phyloP scores from a whole-genome alignment of 1,140 invertebrate species.

The Eciton burchellii region DNA sequence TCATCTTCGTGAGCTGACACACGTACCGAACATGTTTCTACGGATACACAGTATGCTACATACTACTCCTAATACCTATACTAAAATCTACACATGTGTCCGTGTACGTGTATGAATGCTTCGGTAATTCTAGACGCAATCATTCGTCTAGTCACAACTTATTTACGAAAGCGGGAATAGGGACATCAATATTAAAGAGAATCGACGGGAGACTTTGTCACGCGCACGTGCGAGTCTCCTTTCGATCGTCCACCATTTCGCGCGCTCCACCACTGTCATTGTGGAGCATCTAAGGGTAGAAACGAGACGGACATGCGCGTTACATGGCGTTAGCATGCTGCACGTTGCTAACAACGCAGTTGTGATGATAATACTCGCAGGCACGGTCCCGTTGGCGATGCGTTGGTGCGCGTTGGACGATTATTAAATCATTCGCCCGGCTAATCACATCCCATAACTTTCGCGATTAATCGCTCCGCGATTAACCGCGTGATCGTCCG shows the following conservation, averaged over 20 bases:
- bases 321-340: neutral
- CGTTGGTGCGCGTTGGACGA: conserved; percentile 26
- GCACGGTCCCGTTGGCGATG: conserved; percentile 14
- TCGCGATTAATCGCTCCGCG: conserved; percentile 42
- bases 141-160: no score
- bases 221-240: conserved; percentile 1
- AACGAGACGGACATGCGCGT: conserved; percentile 65
- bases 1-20: no score
- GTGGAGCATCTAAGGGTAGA: conserved; percentile 58
- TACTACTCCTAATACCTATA: no score
- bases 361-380: conserved; percentile 74
- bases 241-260: conserved; percentile 26
- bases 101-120: neutral
- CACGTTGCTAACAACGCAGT: conserved; percentile 71
- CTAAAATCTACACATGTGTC: neutral
- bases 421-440: conserved; percentile 29
- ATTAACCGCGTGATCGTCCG: conserved; percentile 39
- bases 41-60: no score
- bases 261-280: conserved; percentile 36
- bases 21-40: no score
- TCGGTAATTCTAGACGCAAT: neutral
- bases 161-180: neutral
- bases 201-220: conserved; percentile 6
- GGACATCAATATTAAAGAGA: conserved; percentile 14
- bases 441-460: conserved; percentile 27